Evolutionary conservation across 2,113 vertebrate genomes (phyloP).

Genomic region (Forbesichthys agassizii): DNA sequence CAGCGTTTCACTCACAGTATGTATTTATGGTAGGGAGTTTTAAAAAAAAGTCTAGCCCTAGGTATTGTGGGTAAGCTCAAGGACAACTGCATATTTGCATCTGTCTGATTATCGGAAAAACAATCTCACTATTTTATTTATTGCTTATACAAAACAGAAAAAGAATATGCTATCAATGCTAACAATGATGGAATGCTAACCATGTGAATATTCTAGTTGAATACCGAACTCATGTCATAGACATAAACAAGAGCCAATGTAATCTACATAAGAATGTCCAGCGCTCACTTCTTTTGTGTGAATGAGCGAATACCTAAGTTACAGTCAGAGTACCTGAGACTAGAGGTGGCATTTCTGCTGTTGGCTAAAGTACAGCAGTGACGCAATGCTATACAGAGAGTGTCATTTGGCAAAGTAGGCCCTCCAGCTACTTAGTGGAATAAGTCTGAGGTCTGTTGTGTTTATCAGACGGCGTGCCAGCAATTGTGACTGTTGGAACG

Average conservation of each 20-base stretch:
- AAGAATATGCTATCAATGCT: too few species aligned
- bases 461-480: slow-evolving; percentile 9
- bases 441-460: slow-evolving; percentile 18
- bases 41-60: too few species aligned
- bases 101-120: too few species aligned
- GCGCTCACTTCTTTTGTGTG: slow-evolving; percentile 11
- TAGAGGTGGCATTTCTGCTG: slow-evolving; percentile 20
- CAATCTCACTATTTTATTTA: too few species aligned
- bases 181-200: too few species aligned
- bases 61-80: too few species aligned
- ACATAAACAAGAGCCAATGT: not conserved
- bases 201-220: too few species aligned
- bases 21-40: not conserved
- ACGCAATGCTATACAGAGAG: slow-evolving; percentile 16
- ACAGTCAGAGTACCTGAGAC: slow-evolving; percentile 27
- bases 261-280: slow-evolving; percentile 19
- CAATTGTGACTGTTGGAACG: slow-evolving; percentile 15
- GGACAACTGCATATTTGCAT: too few species aligned
- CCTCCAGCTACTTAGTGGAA: slow-evolving; percentile 40
- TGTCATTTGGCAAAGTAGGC: slow-evolving; percentile 15
- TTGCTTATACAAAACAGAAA: too few species aligned
- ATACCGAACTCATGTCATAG: not conserved
- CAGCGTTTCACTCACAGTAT: slow-evolving; percentile 16
- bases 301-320: slow-evolving; percentile 14
- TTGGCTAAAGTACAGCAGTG: slow-evolving; percentile 30